Percentiles rank a stretch among this genome's conserved stretches.
Evolutionary conservation across 2,113 vertebrate genomes (phyloP).

Genomic region (Trinectes maculatus): DNA sequence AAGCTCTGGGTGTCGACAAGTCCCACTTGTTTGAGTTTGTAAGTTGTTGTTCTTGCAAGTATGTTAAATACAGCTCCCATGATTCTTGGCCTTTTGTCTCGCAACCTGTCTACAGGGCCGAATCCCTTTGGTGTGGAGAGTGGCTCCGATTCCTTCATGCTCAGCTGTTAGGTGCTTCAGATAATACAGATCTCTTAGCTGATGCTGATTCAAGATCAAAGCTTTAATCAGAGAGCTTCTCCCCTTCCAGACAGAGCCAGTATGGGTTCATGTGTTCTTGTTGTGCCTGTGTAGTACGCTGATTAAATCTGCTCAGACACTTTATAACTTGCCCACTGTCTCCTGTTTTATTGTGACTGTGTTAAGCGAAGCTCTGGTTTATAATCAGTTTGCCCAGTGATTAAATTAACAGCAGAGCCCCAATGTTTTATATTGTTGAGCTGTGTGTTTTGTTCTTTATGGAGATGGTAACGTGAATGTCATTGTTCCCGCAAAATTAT

Average conservation of each 20-base stretch:
- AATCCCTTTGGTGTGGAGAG: constrained; percentile 37
- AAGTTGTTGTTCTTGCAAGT: constrained; percentile 41
- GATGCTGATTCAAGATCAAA: not conserved
- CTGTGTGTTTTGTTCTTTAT: no score
- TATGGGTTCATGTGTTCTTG: not conserved
- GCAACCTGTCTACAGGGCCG: constrained; percentile 41
- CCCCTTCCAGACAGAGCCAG: not conserved
- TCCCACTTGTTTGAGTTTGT: constrained; percentile 21
- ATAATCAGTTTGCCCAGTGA: no score
- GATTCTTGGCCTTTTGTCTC: constrained; percentile 46
- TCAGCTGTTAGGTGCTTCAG: constrained; percentile 21
- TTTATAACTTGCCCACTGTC: not conserved
- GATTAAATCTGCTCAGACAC: no score
- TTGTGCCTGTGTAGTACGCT: not conserved
- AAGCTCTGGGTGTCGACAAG: not conserved
- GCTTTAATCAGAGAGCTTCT: not conserved
- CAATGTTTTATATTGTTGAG: not conserved
- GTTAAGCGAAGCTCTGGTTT: no score
- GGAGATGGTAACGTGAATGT: no score
- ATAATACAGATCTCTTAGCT: constrained; percentile 2
- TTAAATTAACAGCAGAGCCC: not conserved
- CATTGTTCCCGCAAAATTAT: no score
- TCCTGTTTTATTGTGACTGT: no score
- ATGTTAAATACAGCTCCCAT: constrained; percentile 71
- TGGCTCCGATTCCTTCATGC: constrained; percentile 40